Conservation (phyloP, 2,113 vertebrate genomes). For the Struthio camelus region DNA sequence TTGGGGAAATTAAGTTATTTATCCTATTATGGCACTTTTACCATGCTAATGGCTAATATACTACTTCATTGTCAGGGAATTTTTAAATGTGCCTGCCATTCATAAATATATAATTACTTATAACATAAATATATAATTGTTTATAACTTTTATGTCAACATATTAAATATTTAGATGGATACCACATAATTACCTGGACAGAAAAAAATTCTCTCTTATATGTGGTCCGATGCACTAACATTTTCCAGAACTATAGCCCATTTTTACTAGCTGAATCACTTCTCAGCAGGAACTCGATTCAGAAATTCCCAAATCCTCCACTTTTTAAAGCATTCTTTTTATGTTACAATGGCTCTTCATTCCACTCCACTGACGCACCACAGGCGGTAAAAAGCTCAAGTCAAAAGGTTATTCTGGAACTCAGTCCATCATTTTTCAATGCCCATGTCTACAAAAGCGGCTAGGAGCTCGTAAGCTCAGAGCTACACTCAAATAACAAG, state of each 20-base stretch:
- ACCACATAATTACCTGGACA: neutral
- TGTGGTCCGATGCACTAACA: neutral
- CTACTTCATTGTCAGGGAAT: neutral
- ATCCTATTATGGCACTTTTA: conserved; percentile 17
- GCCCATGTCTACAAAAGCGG: neutral
- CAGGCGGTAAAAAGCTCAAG: neutral
- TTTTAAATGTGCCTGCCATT: neutral
- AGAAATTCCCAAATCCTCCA: neutral
- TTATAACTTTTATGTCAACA: neutral
- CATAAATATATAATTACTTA: neutral
- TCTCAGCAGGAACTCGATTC: neutral
- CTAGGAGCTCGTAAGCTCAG: neutral
- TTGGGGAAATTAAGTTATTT: conserved; percentile 39
- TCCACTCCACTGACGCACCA: neutral
- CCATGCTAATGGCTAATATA: neutral
- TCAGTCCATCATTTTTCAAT: neutral
- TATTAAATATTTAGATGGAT: neutral
- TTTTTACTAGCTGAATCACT: neutral
- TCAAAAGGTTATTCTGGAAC: neutral
- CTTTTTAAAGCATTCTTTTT: conserved; percentile 1
- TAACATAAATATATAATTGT: neutral
- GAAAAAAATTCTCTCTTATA: neutral
- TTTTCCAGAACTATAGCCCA: neutral
- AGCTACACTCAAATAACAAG: neutral
- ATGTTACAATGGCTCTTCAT: neutral